A percentile compares a stretch with the other conserved stretches of the same genome.
These are phyloP conservation scores for Cavia aperea DNA, from an alignment of 2,113 vertebrate genomes.

Conservation along the genomic window DNA sequence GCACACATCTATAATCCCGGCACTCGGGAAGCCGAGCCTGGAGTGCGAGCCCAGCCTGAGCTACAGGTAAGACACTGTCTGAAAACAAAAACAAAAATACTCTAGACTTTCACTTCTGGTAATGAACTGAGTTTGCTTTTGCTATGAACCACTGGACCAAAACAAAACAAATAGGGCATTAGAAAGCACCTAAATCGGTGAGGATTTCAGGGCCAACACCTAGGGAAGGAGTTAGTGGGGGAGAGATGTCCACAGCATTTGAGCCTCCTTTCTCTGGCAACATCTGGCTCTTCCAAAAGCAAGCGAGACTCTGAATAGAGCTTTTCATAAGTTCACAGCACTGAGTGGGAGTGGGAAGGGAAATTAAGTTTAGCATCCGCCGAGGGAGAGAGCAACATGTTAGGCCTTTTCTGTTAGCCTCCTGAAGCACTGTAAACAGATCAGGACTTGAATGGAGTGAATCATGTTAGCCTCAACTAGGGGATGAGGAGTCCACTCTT, in stretches of 20 bases:
- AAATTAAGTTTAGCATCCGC: background rate
- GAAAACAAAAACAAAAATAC: background rate
- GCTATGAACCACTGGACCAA: background rate
- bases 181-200: background rate
- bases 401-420: conserved; percentile 14
- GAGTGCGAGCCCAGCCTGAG: background rate
- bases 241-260: background rate
- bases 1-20: background rate
- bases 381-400: background rate
- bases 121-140: conserved; percentile 4
- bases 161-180: background rate
- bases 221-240: background rate
- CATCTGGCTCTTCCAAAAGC: conserved; percentile 9
- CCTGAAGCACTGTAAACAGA: background rate
- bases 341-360: background rate
- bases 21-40: background rate
- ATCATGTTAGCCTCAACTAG: background rate
- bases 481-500: background rate
- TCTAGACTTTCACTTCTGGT: background rate
- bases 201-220: background rate
- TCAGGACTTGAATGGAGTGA: background rate
- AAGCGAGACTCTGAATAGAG: background rate
- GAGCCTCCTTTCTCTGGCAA: background rate
- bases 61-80: background rate
- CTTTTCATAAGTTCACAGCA: background rate